Conservation (phyloP, 2,888 invertebrate genomes). For the Boloria euphrosyne region DNA sequence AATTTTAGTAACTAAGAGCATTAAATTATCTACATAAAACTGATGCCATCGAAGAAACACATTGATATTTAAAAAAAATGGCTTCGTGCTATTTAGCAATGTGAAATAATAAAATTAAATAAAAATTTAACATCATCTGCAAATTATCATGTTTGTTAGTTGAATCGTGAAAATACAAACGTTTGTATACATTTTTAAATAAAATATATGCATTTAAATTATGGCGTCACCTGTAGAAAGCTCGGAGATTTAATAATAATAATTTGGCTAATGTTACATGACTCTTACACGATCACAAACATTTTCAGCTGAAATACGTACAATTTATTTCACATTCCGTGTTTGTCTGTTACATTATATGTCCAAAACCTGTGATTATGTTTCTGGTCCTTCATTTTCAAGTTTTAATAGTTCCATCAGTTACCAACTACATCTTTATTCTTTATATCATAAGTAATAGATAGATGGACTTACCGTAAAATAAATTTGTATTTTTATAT, state of each 20-base stretch:
- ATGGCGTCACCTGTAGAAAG: conserved; percentile 65
- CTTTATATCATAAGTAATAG: not conserved
- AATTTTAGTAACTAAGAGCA: conserved; percentile 42
- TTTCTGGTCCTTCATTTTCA: conserved; percentile 6
- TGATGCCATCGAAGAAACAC: conserved; percentile 32
- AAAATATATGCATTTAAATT: conserved; percentile 54
- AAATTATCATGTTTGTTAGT: conserved; percentile 33
- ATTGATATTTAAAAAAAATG: conserved; percentile 12
- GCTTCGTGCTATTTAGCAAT: conserved; percentile 20
- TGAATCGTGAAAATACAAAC: conserved; percentile 38
- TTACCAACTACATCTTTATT: not conserved
- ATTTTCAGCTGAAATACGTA: conserved; percentile 23
- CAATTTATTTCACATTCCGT: conserved; percentile 6
- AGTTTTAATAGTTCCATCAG: conserved; percentile 4
- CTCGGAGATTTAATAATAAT: conserved; percentile 61
- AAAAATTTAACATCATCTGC: conserved; percentile 11
- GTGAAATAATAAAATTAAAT: conserved; percentile 5
- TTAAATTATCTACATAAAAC: conserved; percentile 33
- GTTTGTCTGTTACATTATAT: not conserved
- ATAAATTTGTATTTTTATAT: not conserved
- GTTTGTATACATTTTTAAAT: conserved; percentile 73
- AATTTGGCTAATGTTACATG: conserved; percentile 73
- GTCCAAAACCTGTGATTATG: conserved; percentile 6
- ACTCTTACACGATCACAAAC: conserved; percentile 52
- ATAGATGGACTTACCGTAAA: not conserved